Base-by-base conservation (phyloP, 2,888 invertebrate genomes). In the Euplexia lucipara region DNA sequence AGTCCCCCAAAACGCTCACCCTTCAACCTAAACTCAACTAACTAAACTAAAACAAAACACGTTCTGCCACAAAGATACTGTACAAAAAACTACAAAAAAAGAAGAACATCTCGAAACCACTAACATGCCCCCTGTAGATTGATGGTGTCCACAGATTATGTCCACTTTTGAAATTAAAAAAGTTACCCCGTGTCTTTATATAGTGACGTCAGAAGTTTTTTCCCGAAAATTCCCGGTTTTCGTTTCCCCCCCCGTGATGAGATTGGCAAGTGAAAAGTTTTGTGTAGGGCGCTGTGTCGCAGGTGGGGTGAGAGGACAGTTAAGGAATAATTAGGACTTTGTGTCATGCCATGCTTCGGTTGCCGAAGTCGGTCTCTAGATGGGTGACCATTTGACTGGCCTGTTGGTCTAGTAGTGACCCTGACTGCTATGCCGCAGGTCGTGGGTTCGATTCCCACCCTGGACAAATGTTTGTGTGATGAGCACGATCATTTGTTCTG, bases 131-230 rank as follows among this genome's bases (percentile, higher is more conserved):
- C 39, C 3, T 37, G 8, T 14, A 79, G 82, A 83, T 83, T 75
- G 82, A 83, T 83, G 77, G 64, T 75, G 72, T 73, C 47, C 70
- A 61, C 47, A 64, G 76, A 83, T 81, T 81, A 83, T 82, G 78
- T 77, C 73, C 79, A 83, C 83, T 83, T 73, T 68, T 75, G 77
- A 68, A 82, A 83, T 83, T 83, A 83, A 83, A 83, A 83, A 83
- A 83, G 82, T 83, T 83, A 65, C 26, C 39, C 52, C 61, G 60
- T 39, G 64, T 70, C 73, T 60, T 60, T 63, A 68, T 77, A 69
- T 76, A 52, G 75, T 75, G 67, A 26, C 12, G 57, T 56, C 60
- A 49, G 48, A 70, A 76, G 51, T 78, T 80, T 71, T 54, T 34
- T 30, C 45, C 65, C 51, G 26, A 72, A 70, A 69, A 48, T 48